These are phyloP conservation scores for Xenops minutus DNA, from an alignment of 2,797 vertebrate species.

Conservation along the genomic window DNA sequence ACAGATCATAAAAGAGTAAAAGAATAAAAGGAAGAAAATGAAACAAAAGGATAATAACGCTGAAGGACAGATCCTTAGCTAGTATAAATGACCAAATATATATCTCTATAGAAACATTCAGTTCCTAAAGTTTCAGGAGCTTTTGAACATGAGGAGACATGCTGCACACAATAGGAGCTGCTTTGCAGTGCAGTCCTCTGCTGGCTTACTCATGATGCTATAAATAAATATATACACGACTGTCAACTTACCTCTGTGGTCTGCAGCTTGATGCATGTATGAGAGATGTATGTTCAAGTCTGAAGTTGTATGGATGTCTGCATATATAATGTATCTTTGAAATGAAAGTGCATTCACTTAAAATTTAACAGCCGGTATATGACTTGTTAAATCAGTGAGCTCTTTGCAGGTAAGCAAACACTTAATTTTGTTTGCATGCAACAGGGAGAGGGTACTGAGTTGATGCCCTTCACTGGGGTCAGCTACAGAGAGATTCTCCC, in stretches of 20 bases:
- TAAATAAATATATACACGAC: not conserved
- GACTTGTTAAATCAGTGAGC: not conserved
- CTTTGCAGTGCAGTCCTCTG: not conserved
- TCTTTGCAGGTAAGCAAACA: not conserved
- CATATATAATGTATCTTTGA: not conserved
- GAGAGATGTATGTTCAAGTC: not conserved
- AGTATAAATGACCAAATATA: not conserved
- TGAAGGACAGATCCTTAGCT: not conserved
- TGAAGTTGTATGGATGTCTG: not conserved
- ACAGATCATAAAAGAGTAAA: not conserved
- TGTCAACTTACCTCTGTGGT: not conserved
- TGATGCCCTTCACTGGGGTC: not conserved
- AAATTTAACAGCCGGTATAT: not conserved
- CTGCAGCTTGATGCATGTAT: not conserved
- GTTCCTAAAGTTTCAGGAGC: not conserved
- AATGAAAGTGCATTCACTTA: not conserved
- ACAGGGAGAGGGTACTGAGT: not conserved
- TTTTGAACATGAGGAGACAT: not conserved
- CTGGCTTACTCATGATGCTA: not conserved
- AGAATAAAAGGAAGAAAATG: not conserved
- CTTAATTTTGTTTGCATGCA: not conserved
- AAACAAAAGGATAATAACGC: not conserved
- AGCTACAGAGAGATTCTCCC: not conserved
- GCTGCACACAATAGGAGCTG: not conserved
- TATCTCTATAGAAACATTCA: not conserved